phyloP scores from a whole-genome alignment of 1,140 invertebrate genomes.

The Ephestia elutella region DNA sequence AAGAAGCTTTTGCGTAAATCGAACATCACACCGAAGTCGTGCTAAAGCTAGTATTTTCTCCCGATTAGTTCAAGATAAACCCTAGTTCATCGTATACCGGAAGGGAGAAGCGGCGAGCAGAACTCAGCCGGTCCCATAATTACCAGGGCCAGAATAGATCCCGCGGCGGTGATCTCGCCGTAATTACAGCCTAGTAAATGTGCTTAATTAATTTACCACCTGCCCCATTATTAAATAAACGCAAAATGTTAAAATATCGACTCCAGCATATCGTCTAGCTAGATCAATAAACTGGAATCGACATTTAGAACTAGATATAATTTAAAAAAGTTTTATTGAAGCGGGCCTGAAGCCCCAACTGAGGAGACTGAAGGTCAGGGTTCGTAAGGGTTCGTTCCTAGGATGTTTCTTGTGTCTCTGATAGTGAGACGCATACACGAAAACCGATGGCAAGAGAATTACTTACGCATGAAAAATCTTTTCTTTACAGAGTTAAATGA shows the following conservation, averaged over 20 bases:
- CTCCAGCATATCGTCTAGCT: no score
- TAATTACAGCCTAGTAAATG: constrained; percentile 39
- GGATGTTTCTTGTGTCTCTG: no score
- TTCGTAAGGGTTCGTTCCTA: not conserved
- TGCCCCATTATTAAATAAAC: constrained; percentile 40
- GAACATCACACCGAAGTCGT: no score
- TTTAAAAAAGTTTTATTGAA: not conserved
- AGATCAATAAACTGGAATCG: no score
- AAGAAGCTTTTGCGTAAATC: no score
- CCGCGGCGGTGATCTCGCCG: constrained; percentile 19
- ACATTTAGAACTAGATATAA: not conserved
- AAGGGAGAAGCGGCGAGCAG: constrained; percentile 48
- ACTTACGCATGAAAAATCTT: not conserved
- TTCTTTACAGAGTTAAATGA: not conserved
- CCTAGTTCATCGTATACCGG: constrained; percentile 30
- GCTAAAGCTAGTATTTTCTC: no score
- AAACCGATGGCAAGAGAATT: no score
- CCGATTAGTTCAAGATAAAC: not conserved
- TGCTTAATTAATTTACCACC: constrained; percentile 55
- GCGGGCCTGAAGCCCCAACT: not conserved
- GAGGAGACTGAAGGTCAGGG: not conserved
- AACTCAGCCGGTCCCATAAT: constrained; percentile 26
- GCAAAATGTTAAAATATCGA: not conserved
- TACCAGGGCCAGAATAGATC: constrained; percentile 9
- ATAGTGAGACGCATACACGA: no score